Evolutionary conservation across 2,888 invertebrate species (phyloP).

Genomic region (Augochlorella aurata): DNA sequence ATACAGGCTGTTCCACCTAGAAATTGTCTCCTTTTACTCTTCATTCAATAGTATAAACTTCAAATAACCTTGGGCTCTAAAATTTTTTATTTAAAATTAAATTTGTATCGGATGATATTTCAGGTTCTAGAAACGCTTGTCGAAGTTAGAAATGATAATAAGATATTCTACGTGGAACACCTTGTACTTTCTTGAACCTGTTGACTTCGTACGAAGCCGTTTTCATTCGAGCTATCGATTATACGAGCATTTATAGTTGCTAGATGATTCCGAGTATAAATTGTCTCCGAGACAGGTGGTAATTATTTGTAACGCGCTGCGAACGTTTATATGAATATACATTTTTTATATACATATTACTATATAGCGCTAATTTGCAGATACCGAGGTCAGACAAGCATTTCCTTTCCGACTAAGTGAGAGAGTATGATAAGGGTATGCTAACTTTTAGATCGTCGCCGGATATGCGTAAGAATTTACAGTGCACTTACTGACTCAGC

Average conservation of each 20-base stretch:
- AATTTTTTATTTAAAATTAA: too few relatives aligned
- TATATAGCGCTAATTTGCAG: neutral
- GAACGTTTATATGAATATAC: neutral
- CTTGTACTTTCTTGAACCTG: neutral
- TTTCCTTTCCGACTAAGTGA: neutral
- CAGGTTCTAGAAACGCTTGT: too few relatives aligned
- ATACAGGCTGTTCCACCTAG: neutral
- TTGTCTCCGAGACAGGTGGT: neutral
- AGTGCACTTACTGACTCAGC: neutral
- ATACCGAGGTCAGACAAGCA: neutral
- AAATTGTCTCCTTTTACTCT: too few relatives aligned
- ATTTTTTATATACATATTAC: neutral
- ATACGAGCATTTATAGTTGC: neutral
- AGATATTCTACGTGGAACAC: too few relatives aligned
- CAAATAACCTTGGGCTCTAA: too few relatives aligned
- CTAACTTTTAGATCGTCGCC: neutral
- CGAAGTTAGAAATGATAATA: too few relatives aligned
- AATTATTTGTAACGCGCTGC: conserved; percentile 2
- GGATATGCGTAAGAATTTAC: neutral
- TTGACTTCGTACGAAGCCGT: neutral
- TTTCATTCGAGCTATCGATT: neutral
- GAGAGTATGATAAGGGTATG: neutral
- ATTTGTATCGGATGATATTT: too few relatives aligned
- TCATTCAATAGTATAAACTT: too few relatives aligned
- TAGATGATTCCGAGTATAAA: neutral